These are phyloP conservation scores for Cetoscarus ocellatus DNA, from an alignment of 2,797 vertebrate species.

Conservation along the genomic window DNA sequence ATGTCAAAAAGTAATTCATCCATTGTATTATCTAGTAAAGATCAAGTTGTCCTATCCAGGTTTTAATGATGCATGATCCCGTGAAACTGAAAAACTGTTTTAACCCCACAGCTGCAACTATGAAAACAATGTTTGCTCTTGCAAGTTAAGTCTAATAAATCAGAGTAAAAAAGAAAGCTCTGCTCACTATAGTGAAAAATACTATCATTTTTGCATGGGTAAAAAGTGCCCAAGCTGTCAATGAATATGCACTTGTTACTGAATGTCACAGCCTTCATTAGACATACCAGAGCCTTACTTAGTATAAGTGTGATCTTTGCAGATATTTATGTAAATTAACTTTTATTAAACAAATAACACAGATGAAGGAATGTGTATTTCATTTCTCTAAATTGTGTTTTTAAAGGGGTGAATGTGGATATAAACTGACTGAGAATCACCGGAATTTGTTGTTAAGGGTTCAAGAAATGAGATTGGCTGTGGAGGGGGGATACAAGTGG, in stretches of 20 bases:
- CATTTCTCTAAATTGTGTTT: conserved; percentile 59
- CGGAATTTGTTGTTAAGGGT: conserved; percentile 51
- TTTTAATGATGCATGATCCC: conserved; percentile 29
- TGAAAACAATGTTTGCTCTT: conserved; percentile 30
- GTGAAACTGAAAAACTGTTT: conserved; percentile 18
- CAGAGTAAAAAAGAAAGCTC: conserved; percentile 48
- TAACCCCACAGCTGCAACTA: conserved; percentile 16
- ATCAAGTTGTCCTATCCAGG: background rate
- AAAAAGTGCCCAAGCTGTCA: conserved; percentile 68
- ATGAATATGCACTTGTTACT: conserved; percentile 62
- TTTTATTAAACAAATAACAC: conserved; percentile 77
- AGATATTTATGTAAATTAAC: conserved; percentile 63
- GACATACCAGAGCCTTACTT: conserved; percentile 41
- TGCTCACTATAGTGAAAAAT: conserved; percentile 61
- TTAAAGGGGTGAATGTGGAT: conserved; percentile 42
- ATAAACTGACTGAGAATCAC: conserved; percentile 50
- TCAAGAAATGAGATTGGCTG: conserved; percentile 58
- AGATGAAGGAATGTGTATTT: conserved; percentile 67
- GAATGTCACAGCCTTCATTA: conserved; percentile 67
- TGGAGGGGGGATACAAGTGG: conserved; percentile 34
- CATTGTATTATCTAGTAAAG: background rate
- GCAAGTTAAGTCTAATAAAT: conserved; percentile 7
- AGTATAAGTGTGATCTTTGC: conserved; percentile 60
- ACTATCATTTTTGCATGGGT: conserved; percentile 68
- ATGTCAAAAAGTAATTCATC: conserved; percentile 7